A percentile compares a stretch with the other conserved stretches of the same genome.
These are phyloP conservation scores for Limosa lapponica DNA, from an alignment of 2,797 vertebrate species.

Conservation along the genomic window DNA sequence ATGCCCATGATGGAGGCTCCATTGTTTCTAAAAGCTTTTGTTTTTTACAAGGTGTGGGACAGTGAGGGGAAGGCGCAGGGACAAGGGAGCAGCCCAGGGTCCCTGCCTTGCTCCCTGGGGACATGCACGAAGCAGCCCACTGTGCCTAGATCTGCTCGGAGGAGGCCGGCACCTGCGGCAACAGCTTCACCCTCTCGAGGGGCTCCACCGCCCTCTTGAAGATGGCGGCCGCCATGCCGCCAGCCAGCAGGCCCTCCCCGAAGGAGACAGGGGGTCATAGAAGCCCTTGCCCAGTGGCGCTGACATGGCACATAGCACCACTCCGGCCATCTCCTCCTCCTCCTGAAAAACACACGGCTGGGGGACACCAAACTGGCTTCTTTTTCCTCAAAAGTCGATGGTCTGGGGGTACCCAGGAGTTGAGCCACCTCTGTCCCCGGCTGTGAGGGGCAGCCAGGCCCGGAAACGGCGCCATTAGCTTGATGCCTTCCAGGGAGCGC, in stretches of 20 bases:
- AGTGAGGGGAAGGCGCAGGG: rapidly evolving
- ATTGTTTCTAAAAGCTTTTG: not conserved
- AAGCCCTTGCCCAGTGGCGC: not conserved
- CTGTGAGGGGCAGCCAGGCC: rapidly evolving
- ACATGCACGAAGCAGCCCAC: conserved; percentile 47
- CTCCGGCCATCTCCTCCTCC: not conserved
- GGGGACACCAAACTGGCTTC: rapidly evolving
- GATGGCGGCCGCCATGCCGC: conserved; percentile 1
- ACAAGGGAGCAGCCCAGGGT: rapidly evolving
- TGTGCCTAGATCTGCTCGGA: conserved; percentile 51
- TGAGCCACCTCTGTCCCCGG: rapidly evolving
- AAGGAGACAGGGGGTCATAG: not conserved
- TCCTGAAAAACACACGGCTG: rapidly evolving
- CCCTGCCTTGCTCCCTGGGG: conserved; percentile 11
- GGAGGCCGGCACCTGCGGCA: conserved; percentile 63
- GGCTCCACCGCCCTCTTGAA: conserved; percentile 56
- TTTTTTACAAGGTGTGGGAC: not conserved
- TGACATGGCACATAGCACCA: rapidly evolving
- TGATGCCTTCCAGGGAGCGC: not conserved
- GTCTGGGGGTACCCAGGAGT: no score
- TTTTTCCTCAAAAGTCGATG: not conserved
- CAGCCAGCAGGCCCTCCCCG: conserved; percentile 40
- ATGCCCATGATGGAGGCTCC: rapidly evolving
- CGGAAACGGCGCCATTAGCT: rapidly evolving
- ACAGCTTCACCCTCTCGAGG: conserved; percentile 55